phyloP scores from a whole-genome alignment of 2,888 invertebrate genomes.

The Lithosia quadra region DNA sequence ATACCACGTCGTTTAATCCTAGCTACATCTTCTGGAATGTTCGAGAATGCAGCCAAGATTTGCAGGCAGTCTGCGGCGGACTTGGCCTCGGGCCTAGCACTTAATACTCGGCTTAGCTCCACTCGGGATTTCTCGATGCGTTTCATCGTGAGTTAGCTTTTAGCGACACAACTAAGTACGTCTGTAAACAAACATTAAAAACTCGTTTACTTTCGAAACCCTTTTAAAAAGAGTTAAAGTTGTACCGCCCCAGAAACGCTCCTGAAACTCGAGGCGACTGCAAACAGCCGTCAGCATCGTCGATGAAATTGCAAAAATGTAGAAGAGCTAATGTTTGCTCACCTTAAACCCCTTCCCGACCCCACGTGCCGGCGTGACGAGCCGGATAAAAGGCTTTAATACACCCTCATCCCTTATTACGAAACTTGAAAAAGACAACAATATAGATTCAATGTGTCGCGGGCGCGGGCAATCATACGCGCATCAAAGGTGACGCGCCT shows the following conservation, averaged over 20 bases:
- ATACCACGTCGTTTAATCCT: slow-evolving; percentile 84
- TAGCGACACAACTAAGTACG: slow-evolving; percentile 62
- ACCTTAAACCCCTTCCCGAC: slow-evolving; percentile 86
- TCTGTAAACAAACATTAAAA: slow-evolving; percentile 73
- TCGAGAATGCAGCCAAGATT: slow-evolving; percentile 84
- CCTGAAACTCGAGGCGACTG: slow-evolving; percentile 68
- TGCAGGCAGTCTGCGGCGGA: slow-evolving; percentile 79
- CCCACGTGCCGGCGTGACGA: slow-evolving; percentile 84
- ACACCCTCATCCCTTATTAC: slow-evolving; percentile 88
- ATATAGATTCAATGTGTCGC: slow-evolving; percentile 87
- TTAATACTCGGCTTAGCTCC: slow-evolving; percentile 78
- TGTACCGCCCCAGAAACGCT: slow-evolving; percentile 69
- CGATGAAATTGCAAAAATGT: slow-evolving; percentile 87
- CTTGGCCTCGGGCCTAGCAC: slow-evolving; percentile 83
- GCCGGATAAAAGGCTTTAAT: slow-evolving; percentile 87
- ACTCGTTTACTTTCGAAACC: slow-evolving; percentile 76
- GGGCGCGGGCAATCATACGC: slow-evolving; percentile 86
- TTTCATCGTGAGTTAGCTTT: slow-evolving; percentile 56
- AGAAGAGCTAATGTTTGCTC: slow-evolving; percentile 87
- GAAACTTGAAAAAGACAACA: slow-evolving; percentile 88
- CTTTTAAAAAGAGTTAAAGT: slow-evolving; percentile 79
- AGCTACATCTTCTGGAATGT: slow-evolving; percentile 84
- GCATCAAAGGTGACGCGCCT: slow-evolving; percentile 84
- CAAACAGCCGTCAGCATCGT: slow-evolving; percentile 82
- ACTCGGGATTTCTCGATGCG: slow-evolving; percentile 65